Base-by-base conservation (phyloP, 2,888 invertebrate genomes). In the Chesias legatella region DNA sequence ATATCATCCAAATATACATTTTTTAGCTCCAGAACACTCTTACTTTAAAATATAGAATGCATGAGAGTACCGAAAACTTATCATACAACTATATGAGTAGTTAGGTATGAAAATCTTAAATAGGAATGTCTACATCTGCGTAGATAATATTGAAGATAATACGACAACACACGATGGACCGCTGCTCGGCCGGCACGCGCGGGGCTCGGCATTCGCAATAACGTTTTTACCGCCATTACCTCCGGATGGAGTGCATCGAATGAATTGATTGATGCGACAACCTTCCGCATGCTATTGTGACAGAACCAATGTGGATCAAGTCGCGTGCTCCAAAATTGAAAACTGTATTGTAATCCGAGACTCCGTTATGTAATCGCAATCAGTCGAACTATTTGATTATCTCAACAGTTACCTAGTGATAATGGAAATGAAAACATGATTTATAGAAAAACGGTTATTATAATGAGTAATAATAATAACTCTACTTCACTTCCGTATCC, bases 351-450 rank as follows among this genome's bases (percentile, higher is more conserved):
- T 79, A 76, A 67, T 66, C 48, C 55, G 52, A 43, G 37, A 47
- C 37, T 60, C 84, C 84, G 85, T 82, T 85, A 84, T 69, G 65
- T 69, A 81, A 80, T 73, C 64, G 52, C 53, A 45, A 61, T 58
- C 58, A 66, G 70, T 64, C 59, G 60, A 66, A 67, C 69, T 61
- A 62, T n/a, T n/a, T 60, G 63, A 63, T 53, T 65, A 62, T 61
- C 61, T 62, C 51, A 63, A 58, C 52, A 44, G 56, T 57, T 60
- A 51, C 46, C 44, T 39, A 38, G 35, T 33, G 24, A 1, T 32
- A 38, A 47, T 51, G 53, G 52, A 53, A 53, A 53, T 43, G n/a
- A 44, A 46, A 43, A 52, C 36, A 44, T 43, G 6, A 6, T 20
- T 20, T 17, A 33, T 31, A 10, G 10, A 3, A 6, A 31, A 31